phyloP scores from a whole-genome alignment of 2,888 invertebrate species.

The Julus scandinavius region DNA sequence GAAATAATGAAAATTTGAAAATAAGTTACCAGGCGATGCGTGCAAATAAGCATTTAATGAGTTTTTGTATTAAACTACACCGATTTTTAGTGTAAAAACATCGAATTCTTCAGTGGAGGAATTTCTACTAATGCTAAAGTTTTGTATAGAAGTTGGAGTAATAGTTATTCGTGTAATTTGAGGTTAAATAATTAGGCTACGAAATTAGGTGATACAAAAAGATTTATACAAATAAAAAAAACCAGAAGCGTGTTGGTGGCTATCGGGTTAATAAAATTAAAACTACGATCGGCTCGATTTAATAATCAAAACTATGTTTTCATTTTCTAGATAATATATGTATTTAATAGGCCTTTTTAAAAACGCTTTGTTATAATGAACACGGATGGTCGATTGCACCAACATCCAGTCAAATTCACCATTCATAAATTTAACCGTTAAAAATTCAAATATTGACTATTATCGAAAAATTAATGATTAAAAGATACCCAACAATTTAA shows the following conservation, averaged over 20 bases:
- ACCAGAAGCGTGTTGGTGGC: background rate
- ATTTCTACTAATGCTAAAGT: background rate
- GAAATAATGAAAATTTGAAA: constrained; percentile 24
- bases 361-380: background rate
- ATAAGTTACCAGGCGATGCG: constrained; percentile 12
- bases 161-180: background rate
- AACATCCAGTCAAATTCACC: too few relatives aligned
- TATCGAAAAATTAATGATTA: too few relatives aligned
- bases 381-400: background rate
- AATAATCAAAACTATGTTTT: background rate
- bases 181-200: constrained; percentile 1
- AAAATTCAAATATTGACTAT: too few relatives aligned
- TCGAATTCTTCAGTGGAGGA: background rate
- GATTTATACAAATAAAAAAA: background rate
- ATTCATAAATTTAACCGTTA: too few relatives aligned
- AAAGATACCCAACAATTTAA: too few relatives aligned
- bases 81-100: background rate
- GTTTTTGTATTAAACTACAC: background rate
- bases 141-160: background rate
- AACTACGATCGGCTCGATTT: background rate
- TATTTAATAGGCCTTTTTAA: too few relatives aligned
- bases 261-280: constrained; percentile 9
- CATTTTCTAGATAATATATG: too few relatives aligned
- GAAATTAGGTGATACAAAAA: background rate
- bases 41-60: background rate